phyloP scores from a whole-genome alignment of 1,140 invertebrate genomes.

The Coptotermes formosanus region DNA sequence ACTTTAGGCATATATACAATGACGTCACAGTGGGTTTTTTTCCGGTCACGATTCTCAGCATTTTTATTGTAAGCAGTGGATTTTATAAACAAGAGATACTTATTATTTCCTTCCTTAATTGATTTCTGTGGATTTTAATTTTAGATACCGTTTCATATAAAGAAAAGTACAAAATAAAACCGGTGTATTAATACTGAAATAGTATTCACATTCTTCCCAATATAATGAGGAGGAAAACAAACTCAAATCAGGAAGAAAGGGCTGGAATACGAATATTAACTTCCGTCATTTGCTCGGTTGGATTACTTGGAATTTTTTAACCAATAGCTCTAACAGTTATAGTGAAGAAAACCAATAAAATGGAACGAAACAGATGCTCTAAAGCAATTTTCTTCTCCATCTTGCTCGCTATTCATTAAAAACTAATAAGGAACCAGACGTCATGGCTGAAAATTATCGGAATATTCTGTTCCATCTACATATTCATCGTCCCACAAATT shows the following conservation, averaged over 20 bases:
- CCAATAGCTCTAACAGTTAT: background rate
- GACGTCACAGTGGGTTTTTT: too few species aligned
- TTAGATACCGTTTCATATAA: background rate
- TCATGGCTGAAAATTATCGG: background rate
- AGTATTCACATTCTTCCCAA: background rate
- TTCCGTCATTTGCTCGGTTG: background rate
- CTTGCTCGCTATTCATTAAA: background rate
- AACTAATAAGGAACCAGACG: background rate
- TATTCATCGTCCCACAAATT: conserved; percentile 6
- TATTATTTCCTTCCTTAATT: background rate
- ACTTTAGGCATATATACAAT: too few species aligned
- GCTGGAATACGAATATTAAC: background rate
- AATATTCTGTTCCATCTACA: background rate
- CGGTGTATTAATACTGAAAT: conserved; percentile 10
- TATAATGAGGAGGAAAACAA: background rate
- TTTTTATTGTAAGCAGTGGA: too few species aligned
- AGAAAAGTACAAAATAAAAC: background rate
- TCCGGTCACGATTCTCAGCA: too few species aligned
- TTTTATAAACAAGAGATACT: too few species aligned
- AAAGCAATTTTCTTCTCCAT: background rate
- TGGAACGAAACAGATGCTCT: background rate
- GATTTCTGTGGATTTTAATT: background rate
- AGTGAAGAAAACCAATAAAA: background rate
- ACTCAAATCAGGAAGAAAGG: background rate
- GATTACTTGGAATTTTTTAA: background rate